Percentiles rank a stretch among this genome's conserved stretches.
Evolutionary conservation across 2,797 vertebrate species (phyloP).

Genomic region (Lagorchestes hirsutus): DNA sequence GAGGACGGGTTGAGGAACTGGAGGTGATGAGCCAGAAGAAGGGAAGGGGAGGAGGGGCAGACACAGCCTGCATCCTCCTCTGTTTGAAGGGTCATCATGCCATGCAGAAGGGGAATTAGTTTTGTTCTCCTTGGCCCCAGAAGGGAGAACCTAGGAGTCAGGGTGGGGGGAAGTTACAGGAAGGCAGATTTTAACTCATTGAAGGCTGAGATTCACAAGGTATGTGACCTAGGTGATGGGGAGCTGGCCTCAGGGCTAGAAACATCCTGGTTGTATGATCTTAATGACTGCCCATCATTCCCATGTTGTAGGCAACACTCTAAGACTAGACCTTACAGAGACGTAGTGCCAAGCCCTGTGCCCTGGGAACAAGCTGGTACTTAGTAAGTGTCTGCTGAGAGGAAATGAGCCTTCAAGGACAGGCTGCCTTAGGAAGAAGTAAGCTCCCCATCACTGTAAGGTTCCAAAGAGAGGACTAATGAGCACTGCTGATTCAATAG

Average conservation of each 20-base stretch:
- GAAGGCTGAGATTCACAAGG: no score
- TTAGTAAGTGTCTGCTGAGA: background rate
- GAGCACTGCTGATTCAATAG: background rate
- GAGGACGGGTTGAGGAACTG: background rate
- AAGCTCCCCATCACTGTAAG: background rate
- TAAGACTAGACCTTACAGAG: background rate
- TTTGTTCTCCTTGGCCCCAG: background rate
- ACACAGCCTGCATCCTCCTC: background rate
- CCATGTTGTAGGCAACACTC: background rate
- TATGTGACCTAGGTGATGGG: no score
- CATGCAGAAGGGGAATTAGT: background rate
- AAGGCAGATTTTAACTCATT: background rate
- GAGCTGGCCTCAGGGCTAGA: no score
- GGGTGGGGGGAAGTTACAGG: no score
- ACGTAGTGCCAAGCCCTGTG: background rate
- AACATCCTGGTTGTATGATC: background rate
- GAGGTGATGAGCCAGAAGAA: background rate
- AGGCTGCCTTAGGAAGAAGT: background rate
- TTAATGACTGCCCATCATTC: background rate
- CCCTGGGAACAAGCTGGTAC: background rate
- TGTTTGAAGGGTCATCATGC: background rate
- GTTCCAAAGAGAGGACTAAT: background rate
- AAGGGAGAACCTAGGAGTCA: background rate
- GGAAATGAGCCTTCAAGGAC: background rate
- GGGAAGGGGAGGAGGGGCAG: background rate